Base-by-base conservation (phyloP, 2,888 invertebrate genomes). In the Dryobotodes eremita region DNA sequence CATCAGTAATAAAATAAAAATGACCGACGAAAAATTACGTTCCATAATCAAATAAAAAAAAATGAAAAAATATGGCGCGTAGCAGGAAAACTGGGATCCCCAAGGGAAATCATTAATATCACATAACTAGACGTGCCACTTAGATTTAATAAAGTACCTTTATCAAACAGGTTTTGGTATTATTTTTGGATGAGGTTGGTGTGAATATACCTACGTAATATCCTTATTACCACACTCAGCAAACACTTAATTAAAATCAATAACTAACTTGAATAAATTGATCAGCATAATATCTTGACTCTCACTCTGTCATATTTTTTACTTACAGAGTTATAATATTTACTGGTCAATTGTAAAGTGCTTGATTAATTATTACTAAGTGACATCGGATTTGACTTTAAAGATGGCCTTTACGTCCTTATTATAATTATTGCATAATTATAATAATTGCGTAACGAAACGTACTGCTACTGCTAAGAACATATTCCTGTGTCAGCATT, bases 51-150 rank as follows among this genome's bases (percentile, higher is more conserved):
- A 57, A 82, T 77, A 59, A 73, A 82, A 74, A n/a, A 46, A 66
- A 55, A 74, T 61, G 70, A 55, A 83, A 74, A 74, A 71, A 75
- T 48, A 83, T 64, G 71, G 31, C 53, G 55, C 31, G 31, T 11
- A 59, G 4, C 48, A 64, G 80, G 53, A 83, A 79, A 79, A 80
- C 46, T 71, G 31, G 13, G 23, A 31, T 42, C 6, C 59, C 17
- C 75, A 8, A 15, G 75, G 69, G 84, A 75, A 83, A 83, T 83
- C 69, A 78, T 79, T 74, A 83, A 53, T 69, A 55, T 31, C 42
- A 69, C n/a, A 55, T 75, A 61, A 65, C 36, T 79, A 46, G 68
- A 72, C 55, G 55, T 55, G 59, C n/a, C 71, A 69, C 61, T 59
- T 83, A 65, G 23, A 57, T 73, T 73, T 71, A 79, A 82, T 74